Conservation (phyloP, 2,113 vertebrate genomes). For the Ia io region DNA sequence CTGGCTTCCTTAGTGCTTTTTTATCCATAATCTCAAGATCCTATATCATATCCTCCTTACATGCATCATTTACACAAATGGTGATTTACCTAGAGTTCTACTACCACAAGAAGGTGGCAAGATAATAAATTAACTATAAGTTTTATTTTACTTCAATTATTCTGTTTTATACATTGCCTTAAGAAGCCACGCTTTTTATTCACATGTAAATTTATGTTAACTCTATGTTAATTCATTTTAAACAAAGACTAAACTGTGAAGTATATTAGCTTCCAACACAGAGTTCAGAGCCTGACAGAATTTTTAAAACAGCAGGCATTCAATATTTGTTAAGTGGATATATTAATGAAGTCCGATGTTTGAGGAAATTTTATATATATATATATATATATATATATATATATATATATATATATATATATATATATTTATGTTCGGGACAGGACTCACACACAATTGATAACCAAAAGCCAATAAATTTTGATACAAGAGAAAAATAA, state of each 20-base stretch:
- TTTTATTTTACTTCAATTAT: neutral
- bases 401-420: neutral
- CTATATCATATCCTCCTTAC: neutral
- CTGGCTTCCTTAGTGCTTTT: neutral
- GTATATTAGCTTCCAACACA: neutral
- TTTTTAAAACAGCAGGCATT: constrained; percentile 18
- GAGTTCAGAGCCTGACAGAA: neutral
- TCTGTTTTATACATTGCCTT: neutral
- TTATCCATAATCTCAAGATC: neutral
- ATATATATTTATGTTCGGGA: neutral
- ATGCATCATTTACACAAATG: neutral
- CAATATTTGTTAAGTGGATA: neutral
- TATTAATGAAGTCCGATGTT: neutral
- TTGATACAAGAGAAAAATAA: neutral
- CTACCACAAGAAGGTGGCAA: neutral
- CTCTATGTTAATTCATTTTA: constrained; percentile 4
- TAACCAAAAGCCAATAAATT: neutral
- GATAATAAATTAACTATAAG: neutral
- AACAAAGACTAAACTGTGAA: neutral
- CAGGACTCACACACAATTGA: neutral
- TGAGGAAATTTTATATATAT: neutral
- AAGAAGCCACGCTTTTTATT: constrained; percentile 1
- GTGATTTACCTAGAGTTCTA: neutral
- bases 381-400: neutral
- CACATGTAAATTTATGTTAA: constrained; percentile 21